phyloP scores from a whole-genome alignment of 2,797 vertebrate species.

The Agapornis canus region DNA sequence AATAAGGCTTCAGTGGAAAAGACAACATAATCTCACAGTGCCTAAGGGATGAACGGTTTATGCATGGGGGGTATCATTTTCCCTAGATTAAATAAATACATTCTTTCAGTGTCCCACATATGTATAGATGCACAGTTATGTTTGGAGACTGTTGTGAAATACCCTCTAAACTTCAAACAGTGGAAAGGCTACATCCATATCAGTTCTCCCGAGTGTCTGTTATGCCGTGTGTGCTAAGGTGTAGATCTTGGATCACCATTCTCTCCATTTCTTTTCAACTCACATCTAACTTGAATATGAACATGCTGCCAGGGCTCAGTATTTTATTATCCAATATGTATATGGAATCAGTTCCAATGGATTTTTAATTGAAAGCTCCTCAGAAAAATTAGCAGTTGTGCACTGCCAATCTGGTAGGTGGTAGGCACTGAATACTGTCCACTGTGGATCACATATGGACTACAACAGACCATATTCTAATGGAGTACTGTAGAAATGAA shows the following conservation, averaged over 20 bases:
- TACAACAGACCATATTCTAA: not conserved
- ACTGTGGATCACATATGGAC: not conserved
- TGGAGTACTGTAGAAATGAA: not conserved
- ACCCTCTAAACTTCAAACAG: not conserved
- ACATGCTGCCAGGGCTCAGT: not conserved
- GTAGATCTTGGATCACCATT: not conserved
- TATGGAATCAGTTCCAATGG: not conserved
- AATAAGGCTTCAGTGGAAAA: constrained; percentile 24
- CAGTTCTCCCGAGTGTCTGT: not conserved
- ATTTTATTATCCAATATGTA: not conserved
- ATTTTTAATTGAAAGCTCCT: not conserved
- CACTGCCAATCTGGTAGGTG: not conserved
- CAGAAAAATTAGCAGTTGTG: not conserved
- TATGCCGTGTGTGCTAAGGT: not conserved
- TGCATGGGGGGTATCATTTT: constrained; percentile 31
- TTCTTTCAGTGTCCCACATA: constrained; percentile 40
- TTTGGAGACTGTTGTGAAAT: not conserved
- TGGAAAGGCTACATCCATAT: not conserved
- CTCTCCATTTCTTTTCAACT: not conserved
- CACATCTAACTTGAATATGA: not conserved
- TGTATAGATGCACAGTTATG: not conserved
- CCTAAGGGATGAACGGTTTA: constrained; percentile 29
- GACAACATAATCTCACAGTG: constrained; percentile 18
- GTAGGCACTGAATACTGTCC: not conserved
- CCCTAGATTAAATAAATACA: constrained; percentile 31